phyloP scores from a whole-genome alignment of 2,888 invertebrate genomes.

The Catotricha subobsoleta region DNA sequence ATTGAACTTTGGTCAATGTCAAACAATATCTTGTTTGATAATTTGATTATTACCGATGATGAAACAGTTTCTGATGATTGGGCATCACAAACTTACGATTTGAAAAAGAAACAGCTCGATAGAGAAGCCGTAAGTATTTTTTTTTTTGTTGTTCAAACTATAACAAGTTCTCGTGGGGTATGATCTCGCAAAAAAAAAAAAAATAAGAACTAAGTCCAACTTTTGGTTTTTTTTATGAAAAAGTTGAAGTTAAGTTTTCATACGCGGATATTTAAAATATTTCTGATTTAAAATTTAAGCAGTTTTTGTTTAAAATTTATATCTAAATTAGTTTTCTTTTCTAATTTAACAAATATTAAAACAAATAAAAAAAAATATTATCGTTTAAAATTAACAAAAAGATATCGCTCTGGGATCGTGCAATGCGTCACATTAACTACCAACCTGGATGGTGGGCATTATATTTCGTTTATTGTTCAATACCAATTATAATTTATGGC shows the following conservation, averaged over 20 bases:
- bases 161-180: no score
- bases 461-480: conserved; percentile 57
- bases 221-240: no score
- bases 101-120: conserved; percentile 66
- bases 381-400: conserved; percentile 17
- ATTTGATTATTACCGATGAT: conserved; percentile 80
- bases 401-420: conserved; percentile 54
- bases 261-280: no score
- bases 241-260: no score
- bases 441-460: conserved; percentile 65
- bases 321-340: neutral
- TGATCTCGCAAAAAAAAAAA: no score
- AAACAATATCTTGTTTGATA: conserved; percentile 84
- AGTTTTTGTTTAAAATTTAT: neutral
- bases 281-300: no score
- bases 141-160: neutral
- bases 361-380: conserved; percentile 3
- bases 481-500: conserved; percentile 51
- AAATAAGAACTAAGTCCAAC: no score
- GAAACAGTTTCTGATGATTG: conserved; percentile 54
- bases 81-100: conserved; percentile 65
- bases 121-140: conserved; percentile 63
- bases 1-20: conserved; percentile 99
- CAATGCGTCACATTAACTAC: conserved; percentile 56
- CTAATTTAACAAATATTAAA: conserved; percentile 6